Conservation (phyloP, 2,113 vertebrate genomes). For the Engystomops pustulosus region DNA sequence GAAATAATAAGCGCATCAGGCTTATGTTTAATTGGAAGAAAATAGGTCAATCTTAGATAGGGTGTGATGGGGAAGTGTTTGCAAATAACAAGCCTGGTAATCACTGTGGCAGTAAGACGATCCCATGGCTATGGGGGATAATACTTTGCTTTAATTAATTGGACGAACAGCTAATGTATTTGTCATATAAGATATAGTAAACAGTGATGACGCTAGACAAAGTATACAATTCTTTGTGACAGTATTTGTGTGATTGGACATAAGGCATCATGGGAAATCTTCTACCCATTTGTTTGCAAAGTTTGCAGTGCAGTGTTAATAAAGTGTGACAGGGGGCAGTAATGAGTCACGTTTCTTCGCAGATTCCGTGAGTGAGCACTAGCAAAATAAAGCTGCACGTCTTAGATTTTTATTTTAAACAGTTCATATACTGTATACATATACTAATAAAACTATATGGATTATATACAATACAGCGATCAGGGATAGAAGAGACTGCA, state of each 20-base stretch:
- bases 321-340: slow-evolving; percentile 20
- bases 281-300: neutral
- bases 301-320: neutral
- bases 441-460: too few relatives aligned
- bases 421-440: too few relatives aligned
- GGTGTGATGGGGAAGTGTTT: slow-evolving; percentile 25
- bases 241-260: neutral
- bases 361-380: too few relatives aligned
- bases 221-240: neutral
- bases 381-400: neutral
- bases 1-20: neutral
- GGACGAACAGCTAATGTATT: neutral
- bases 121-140: slow-evolving; percentile 12
- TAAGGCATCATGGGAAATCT: neutral
- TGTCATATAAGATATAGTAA: neutral
- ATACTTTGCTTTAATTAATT: slow-evolving; percentile 22
- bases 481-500: too few relatives aligned
- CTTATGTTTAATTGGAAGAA: slow-evolving; percentile 31
- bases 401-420: neutral
- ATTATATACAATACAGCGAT: too few relatives aligned
- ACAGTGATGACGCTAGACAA: neutral
- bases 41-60: slow-evolving; percentile 34
- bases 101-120: slow-evolving; percentile 3
- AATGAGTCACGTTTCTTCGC: too few relatives aligned
- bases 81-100: slow-evolving; percentile 37